phyloP scores from a whole-genome alignment of 2,797 vertebrate species.

The Clarias platycephalus region DNA sequence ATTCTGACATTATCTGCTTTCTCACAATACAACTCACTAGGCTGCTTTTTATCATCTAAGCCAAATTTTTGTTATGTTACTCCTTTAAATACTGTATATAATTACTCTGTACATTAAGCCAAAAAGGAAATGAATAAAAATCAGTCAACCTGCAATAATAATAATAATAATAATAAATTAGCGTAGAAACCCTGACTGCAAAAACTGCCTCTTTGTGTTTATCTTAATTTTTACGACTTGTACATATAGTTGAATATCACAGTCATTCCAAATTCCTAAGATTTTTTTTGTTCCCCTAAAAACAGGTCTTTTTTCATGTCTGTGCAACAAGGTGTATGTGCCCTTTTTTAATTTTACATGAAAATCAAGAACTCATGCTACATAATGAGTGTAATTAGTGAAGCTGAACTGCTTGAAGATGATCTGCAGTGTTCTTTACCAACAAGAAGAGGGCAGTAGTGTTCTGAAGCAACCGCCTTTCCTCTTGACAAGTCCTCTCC shows the following conservation, averaged over 20 bases:
- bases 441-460: conserved; percentile 96
- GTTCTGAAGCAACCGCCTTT: conserved; percentile 83
- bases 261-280: background rate
- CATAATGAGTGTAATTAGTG: background rate
- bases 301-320: background rate
- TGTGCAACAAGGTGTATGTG: background rate
- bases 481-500: conserved; percentile 68
- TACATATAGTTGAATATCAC: background rate
- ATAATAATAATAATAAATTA: background rate
- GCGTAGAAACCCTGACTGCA: background rate
- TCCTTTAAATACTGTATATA: background rate
- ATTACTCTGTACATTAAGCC: background rate
- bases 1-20: background rate
- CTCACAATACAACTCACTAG: background rate
- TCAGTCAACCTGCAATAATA: background rate
- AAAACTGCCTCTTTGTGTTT: background rate
- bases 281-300: too few species aligned
- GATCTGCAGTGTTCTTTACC: conserved; percentile 69
- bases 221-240: background rate
- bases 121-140: background rate
- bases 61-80: background rate
- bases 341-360: background rate
- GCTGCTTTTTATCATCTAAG: background rate
- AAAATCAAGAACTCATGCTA: background rate
- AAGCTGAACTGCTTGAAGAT: conserved; percentile 53